These are phyloP conservation scores for Xanthia togata DNA, from an alignment of 2,888 invertebrate genomes.

Conservation along the genomic window DNA sequence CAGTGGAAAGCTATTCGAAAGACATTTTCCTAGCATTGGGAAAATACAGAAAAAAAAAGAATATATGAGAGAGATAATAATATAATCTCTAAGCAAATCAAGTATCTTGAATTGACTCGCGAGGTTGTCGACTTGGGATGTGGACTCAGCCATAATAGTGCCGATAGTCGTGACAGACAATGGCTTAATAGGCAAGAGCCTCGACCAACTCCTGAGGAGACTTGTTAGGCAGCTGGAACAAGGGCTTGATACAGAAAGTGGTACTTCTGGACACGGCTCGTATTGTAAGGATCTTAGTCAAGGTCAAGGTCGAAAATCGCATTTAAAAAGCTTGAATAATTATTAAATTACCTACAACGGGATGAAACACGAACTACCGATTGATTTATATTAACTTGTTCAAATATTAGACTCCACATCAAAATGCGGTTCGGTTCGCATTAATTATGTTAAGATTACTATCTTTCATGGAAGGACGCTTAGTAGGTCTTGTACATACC, in stretches of 20 bases:
- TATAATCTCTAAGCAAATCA: too few species aligned
- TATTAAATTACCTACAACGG: background rate
- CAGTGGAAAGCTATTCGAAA: too few species aligned
- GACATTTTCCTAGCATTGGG: too few species aligned
- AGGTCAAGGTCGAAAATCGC: background rate
- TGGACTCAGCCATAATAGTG: background rate
- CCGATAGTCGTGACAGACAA: background rate
- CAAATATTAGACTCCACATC: background rate
- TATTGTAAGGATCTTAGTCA: too few species aligned
- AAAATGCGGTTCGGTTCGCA: background rate
- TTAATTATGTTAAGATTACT: conserved; percentile 9
- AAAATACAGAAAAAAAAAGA: too few species aligned
- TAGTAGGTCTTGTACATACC: conserved; percentile 5
- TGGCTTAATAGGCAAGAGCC: too few species aligned
- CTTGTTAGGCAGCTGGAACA: too few species aligned
- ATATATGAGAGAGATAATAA: too few species aligned
- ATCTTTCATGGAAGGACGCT: conserved; percentile 15
- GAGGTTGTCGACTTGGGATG: background rate
- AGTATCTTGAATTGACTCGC: background rate
- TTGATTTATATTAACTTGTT: background rate
- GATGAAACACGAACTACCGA: background rate
- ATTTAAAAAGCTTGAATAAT: background rate
- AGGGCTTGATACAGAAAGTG: too few species aligned
- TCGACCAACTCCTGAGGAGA: too few species aligned
- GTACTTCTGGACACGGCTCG: too few species aligned